Percentiles rank a stretch among this genome's conserved stretches.
Conservation (phyloP, 2,113 vertebrate species). For the Zootoca vivipara region DNA sequence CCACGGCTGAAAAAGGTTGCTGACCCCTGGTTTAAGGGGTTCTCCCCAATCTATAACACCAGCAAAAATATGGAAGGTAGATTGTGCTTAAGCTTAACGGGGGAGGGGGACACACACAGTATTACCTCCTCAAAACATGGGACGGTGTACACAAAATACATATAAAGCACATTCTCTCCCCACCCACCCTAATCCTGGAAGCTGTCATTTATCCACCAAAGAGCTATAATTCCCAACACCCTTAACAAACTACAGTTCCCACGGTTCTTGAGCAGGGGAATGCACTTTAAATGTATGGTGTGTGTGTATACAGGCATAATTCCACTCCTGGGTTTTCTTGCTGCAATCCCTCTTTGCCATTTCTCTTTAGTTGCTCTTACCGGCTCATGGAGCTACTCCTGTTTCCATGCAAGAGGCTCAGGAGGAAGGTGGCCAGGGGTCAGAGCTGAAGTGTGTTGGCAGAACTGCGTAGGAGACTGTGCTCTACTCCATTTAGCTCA, state of each 20-base stretch:
- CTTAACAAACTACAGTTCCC: too few species aligned
- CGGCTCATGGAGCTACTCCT: background rate
- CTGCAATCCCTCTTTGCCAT: background rate
- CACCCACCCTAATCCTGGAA: too few species aligned
- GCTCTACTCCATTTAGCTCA: background rate
- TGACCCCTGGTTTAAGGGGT: too few species aligned
- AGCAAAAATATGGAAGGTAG: background rate
- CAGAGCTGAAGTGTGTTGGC: background rate
- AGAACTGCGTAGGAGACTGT: rapidly evolving
- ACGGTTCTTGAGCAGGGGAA: too few species aligned
- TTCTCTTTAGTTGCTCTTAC: background rate
- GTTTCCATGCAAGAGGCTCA: background rate
- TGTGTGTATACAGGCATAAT: background rate
- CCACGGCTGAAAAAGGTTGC: too few species aligned
- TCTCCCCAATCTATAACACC: too few species aligned
- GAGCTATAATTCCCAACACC: too few species aligned
- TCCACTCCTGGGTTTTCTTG: background rate
- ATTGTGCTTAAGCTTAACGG: too few species aligned
- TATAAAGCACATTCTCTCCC: too few species aligned
- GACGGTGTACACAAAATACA: too few species aligned
- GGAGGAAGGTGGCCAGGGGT: background rate
- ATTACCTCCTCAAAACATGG: rapidly evolving
- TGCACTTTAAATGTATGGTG: too few species aligned
- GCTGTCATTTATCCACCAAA: too few species aligned
- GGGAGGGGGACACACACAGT: background rate